Evolutionary conservation across 92 coral and sea anemone species (phyloP).

Genomic region (Epizoanthus ramosus): DNA sequence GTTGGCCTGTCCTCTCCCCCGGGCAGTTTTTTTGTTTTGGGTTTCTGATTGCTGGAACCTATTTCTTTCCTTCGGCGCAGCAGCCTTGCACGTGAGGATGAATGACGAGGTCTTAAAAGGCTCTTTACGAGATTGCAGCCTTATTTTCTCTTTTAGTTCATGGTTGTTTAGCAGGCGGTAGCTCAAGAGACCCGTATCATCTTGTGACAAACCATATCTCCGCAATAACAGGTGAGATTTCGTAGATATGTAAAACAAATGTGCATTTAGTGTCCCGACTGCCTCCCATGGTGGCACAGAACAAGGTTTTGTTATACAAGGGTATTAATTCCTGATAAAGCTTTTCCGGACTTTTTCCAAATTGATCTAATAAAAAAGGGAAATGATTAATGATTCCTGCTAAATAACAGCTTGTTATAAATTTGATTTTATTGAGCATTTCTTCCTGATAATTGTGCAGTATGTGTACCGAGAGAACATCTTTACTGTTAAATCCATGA

Average conservation of each 20-base stretch:
- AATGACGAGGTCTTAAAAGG: constrained; percentile 1
- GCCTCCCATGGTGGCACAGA: constrained; percentile 37
- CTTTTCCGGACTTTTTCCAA: constrained; percentile 3
- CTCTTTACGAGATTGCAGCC: background rate
- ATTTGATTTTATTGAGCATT: constrained; percentile 3
- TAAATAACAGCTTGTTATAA: background rate
- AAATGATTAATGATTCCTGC: background rate
- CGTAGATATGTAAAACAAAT: constrained; percentile 27
- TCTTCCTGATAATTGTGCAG: background rate
- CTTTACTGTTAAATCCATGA: background rate
- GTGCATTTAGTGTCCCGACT: constrained; percentile 1
- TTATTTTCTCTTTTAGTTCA: background rate
- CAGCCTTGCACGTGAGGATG: constrained; percentile 6
- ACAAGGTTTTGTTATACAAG: background rate
- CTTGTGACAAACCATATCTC: background rate
- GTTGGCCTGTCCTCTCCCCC: constrained; percentile 14
- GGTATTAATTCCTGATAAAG: background rate
- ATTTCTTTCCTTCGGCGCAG: constrained; percentile 30
- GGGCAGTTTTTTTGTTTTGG: constrained; percentile 17
- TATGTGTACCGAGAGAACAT: constrained; percentile 11
- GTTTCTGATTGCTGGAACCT: constrained; percentile 18
- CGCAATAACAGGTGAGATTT: constrained; percentile 20
- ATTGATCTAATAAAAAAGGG: background rate
- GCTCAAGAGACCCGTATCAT: background rate
- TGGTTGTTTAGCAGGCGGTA: background rate